Evolutionary conservation across 2,797 vertebrate genomes (phyloP).

Genomic region (Pseudomugil gertrudae): DNA sequence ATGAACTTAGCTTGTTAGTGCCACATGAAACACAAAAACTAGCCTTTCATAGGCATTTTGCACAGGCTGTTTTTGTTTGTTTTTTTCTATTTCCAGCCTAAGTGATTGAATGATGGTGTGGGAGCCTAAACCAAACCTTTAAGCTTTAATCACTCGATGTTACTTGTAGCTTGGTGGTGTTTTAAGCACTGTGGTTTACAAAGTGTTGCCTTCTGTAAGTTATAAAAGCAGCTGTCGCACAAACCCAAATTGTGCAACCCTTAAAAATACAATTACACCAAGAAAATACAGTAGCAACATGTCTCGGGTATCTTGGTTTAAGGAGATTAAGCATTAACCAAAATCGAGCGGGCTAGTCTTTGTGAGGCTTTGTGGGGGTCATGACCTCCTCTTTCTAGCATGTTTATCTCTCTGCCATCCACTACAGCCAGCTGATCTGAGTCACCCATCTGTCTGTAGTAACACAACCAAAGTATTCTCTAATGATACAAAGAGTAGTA

Average conservation of each 20-base stretch:
- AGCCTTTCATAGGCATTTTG: background rate
- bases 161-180: slow-evolving; percentile 11
- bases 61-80: background rate
- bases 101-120: background rate
- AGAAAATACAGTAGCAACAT: slow-evolving; percentile 12
- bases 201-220: background rate
- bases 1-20: background rate
- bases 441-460: slow-evolving; percentile 3
- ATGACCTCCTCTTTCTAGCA: slow-evolving; percentile 29
- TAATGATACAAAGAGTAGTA: background rate
- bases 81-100: background rate
- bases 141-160: background rate
- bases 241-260: background rate
- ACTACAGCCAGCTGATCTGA: slow-evolving; percentile 11
- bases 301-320: slow-evolving; percentile 41
- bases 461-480: background rate
- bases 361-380: slow-evolving; percentile 26
- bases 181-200: background rate
- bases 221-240: background rate
- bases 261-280: background rate
- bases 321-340: slow-evolving; percentile 67
- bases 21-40: background rate
- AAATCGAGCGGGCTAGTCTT: slow-evolving; percentile 28
- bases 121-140: background rate
- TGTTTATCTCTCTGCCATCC: background rate